Conservation (phyloP, 2,888 invertebrate genomes). For the Chesias legatella region DNA sequence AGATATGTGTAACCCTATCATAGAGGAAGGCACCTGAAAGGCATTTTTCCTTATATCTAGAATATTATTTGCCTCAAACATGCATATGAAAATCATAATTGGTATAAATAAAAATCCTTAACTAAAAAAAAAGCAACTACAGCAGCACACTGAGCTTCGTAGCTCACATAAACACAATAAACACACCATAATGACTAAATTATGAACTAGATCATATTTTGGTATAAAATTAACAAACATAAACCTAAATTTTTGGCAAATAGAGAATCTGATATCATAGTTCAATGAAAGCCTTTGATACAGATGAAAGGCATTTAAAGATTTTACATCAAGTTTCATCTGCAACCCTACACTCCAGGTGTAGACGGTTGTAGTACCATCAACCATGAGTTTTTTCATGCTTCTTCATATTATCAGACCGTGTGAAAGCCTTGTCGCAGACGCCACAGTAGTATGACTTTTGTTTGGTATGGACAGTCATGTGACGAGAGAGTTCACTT, state of each 20-base stretch:
- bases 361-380: slow-evolving; percentile 26
- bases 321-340: slow-evolving; percentile 26
- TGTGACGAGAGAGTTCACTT: slow-evolving; percentile 78
- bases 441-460: slow-evolving; percentile 78
- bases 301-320: slow-evolving; percentile 26
- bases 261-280: slow-evolving; percentile 70
- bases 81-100: slow-evolving; percentile 59
- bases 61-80: slow-evolving; percentile 53
- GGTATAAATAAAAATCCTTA: slow-evolving; percentile 43
- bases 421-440: slow-evolving; percentile 77
- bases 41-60: slow-evolving; percentile 63
- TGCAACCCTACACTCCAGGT: slow-evolving; percentile 32
- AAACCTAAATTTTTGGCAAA: slow-evolving; percentile 78
- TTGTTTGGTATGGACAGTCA: slow-evolving; percentile 78
- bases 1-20: slow-evolving; percentile 74
- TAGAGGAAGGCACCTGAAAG: slow-evolving; percentile 76
- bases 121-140: slow-evolving; percentile 67
- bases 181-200: slow-evolving; percentile 78
- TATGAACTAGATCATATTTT: slow-evolving; percentile 77
- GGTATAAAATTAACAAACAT: slow-evolving; percentile 69
- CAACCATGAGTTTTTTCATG: slow-evolving; percentile 79
- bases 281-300: slow-evolving; percentile 43
- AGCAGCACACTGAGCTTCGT: slow-evolving; percentile 69
- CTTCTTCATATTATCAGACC: slow-evolving; percentile 78
- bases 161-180: slow-evolving; percentile 70